Conservation (phyloP, 2,797 vertebrate genomes). For the Anniella stebbinsi region DNA sequence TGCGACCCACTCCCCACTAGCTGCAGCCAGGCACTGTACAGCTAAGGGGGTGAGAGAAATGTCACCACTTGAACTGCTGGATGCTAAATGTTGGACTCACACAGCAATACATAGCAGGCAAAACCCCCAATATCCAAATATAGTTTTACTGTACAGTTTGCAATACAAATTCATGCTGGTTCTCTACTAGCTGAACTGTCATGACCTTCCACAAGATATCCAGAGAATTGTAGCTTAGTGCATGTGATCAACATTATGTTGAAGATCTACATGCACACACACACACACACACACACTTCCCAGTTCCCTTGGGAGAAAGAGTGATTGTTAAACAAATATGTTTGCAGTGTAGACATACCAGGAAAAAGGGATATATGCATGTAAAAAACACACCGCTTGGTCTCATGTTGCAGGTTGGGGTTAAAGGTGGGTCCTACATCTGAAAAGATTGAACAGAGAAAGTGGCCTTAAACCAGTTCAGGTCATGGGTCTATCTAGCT, state of each 20-base stretch:
- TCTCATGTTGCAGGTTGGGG: neutral
- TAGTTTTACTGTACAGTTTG: no score
- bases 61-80: neutral
- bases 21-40: neutral
- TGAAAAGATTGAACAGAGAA: neutral
- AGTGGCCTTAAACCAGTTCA: neutral
- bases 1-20: no score
- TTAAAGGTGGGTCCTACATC: neutral
- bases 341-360: neutral
- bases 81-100: neutral
- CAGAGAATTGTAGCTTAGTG: neutral
- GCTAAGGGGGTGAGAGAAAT: neutral
- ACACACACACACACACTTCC: neutral
- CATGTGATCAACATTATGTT: neutral
- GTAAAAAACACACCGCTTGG: neutral
- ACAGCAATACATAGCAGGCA: no score
- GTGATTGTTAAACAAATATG: neutral
- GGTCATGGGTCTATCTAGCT: neutral
- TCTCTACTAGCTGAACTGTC: neutral
- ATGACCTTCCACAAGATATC: neutral
- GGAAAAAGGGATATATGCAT: neutral
- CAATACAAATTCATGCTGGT: neutral
- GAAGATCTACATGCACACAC: neutral
- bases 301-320: neutral
- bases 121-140: no score